Conservation (phyloP, 2,888 invertebrate species). For the Melanargia galathea region DNA sequence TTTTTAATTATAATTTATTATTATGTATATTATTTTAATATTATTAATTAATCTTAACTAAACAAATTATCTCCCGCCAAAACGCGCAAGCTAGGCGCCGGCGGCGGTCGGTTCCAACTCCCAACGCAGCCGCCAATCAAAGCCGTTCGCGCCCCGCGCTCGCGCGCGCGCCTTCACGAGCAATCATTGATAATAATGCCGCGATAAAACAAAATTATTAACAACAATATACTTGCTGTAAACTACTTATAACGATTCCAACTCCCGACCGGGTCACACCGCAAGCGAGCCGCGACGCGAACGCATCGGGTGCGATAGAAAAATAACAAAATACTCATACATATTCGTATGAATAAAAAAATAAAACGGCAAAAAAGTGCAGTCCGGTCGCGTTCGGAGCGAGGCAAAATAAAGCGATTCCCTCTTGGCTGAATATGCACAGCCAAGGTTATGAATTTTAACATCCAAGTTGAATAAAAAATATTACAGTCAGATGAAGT, state of each 20-base stretch:
- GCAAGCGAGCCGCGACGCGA: constrained; percentile 57
- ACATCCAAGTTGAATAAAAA: neutral
- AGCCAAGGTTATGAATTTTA: constrained; percentile 41
- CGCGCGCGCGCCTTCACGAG: constrained; percentile 69
- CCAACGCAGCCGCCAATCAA: constrained; percentile 66
- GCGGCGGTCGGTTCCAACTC: too few relatives aligned
- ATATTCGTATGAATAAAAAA: constrained; percentile 51
- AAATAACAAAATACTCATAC: neutral
- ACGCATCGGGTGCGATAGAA: constrained; percentile 51
- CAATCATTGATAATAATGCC: constrained; percentile 61
- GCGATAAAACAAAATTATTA: constrained; percentile 50
- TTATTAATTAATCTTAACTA: too few relatives aligned
- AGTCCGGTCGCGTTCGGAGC: constrained; percentile 63
- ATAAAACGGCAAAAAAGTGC: constrained; percentile 61
- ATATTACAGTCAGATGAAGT: neutral
- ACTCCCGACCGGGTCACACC: constrained; percentile 53
- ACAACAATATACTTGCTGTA: constrained; percentile 28
- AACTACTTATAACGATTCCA: constrained; percentile 59
- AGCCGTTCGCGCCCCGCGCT: constrained; percentile 66
- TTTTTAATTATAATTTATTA: too few relatives aligned
- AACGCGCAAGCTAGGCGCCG: constrained; percentile 37
- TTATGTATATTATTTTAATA: too few relatives aligned
- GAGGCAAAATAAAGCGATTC: constrained; percentile 52
- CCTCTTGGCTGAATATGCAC: constrained; percentile 39
- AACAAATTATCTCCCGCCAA: constrained; percentile 59